Percentiles rank a stretch among this genome's conserved stretches.
phyloP scores from a whole-genome alignment of 2,888 invertebrate genomes.

The Hirudinaria manillensis region DNA sequence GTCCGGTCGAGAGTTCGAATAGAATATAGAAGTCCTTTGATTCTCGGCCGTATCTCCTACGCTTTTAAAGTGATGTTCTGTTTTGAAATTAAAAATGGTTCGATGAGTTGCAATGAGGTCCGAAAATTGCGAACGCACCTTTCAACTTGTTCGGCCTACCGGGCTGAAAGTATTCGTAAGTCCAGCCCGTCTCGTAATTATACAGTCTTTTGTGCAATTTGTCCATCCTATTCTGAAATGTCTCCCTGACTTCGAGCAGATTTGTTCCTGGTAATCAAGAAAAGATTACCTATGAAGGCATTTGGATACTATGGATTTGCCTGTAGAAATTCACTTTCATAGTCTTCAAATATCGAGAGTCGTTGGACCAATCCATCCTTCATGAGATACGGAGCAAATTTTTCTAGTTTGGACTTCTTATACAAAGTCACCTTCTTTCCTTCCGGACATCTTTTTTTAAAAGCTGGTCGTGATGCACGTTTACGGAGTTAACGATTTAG shows the following conservation, averaged over 20 bases:
- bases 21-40: constrained; percentile 61
- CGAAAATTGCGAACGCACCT: constrained; percentile 42
- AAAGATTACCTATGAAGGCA: neutral
- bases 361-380: constrained; percentile 65
- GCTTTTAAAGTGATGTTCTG: constrained; percentile 51
- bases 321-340: constrained; percentile 44
- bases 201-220: constrained; percentile 49
- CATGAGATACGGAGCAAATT: constrained; percentile 71
- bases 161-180: constrained; percentile 49
- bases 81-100: constrained; percentile 11
- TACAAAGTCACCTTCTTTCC: constrained; percentile 63
- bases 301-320: neutral
- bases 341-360: constrained; percentile 51
- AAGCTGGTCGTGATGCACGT: constrained; percentile 37
- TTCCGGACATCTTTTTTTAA: constrained; percentile 63
- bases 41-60: constrained; percentile 49
- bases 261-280: constrained; percentile 45
- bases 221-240: constrained; percentile 50
- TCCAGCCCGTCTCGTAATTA: constrained; percentile 50
- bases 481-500: neutral
- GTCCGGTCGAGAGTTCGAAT: constrained; percentile 64
- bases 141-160: constrained; percentile 50
- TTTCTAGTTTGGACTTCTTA: constrained; percentile 69
- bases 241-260: constrained; percentile 49
- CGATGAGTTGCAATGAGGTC: too few species aligned